phyloP scores from a whole-genome alignment of 2,113 vertebrate genomes.

The Cercopithecus mona region DNA sequence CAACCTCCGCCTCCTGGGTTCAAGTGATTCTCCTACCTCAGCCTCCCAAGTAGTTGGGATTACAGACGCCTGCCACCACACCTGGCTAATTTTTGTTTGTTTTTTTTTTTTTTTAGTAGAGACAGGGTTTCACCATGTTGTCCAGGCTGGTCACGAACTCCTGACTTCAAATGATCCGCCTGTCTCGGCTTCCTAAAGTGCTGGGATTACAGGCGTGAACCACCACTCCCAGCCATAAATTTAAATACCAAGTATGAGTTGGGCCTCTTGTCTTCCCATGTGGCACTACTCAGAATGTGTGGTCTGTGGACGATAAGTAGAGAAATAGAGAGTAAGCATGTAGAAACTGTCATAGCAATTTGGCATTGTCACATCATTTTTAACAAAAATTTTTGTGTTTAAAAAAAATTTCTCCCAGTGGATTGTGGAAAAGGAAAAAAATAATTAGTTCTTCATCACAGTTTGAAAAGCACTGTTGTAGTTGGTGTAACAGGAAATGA shows the following conservation, averaged over 20 bases:
- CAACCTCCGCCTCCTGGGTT: too few species aligned
- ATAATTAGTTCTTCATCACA: neutral
- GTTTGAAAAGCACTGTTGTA: neutral
- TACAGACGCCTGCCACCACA: too few species aligned
- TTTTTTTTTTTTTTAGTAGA: too few species aligned
- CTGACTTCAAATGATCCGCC: too few species aligned
- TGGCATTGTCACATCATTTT: neutral
- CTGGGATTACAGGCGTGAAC: too few species aligned
- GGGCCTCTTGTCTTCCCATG: neutral
- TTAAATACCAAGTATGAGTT: neutral
- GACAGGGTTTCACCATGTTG: too few species aligned
- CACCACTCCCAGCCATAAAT: neutral
- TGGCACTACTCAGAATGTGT: constrained; percentile 4
- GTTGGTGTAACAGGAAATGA: neutral
- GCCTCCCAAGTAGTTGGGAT: too few species aligned
- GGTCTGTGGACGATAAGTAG: neutral
- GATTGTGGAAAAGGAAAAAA: neutral
- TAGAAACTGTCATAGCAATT: neutral
- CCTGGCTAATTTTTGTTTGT: too few species aligned
- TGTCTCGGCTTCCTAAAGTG: too few species aligned
- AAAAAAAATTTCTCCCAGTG: neutral
- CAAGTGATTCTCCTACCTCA: too few species aligned
- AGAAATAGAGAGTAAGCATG: neutral
- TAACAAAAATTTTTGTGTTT: neutral
- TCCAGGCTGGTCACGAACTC: too few species aligned